Evolutionary conservation across 1,140 invertebrate species (phyloP).

Genomic region (Saccostrea echinata): DNA sequence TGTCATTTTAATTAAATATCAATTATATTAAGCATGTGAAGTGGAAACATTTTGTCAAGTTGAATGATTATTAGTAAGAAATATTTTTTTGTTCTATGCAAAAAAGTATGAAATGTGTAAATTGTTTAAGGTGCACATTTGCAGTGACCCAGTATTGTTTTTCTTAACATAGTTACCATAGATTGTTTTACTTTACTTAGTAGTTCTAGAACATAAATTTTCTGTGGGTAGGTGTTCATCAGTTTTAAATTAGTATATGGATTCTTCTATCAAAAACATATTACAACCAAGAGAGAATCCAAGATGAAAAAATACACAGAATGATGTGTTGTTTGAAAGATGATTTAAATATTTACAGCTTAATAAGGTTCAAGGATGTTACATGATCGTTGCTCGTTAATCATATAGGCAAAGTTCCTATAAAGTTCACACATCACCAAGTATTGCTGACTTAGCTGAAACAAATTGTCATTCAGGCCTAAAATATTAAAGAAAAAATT

Average conservation of each 20-base stretch:
- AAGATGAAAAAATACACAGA: background rate
- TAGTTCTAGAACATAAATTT: no score
- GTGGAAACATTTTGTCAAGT: no score
- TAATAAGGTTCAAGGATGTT: constrained; percentile 17
- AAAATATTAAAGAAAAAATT: background rate
- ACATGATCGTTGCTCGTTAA: background rate
- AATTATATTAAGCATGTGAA: no score
- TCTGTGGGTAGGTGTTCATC: background rate
- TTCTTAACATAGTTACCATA: no score
- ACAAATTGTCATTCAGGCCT: background rate
- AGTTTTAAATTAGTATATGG: background rate
- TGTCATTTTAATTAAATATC: no score
- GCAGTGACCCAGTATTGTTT: no score
- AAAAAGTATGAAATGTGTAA: no score
- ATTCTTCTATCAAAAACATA: background rate
- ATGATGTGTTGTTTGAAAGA: background rate
- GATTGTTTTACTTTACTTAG: no score
- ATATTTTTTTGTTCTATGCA: no score
- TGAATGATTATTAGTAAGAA: no score
- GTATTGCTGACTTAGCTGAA: background rate
- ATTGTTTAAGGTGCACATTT: no score
- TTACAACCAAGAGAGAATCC: background rate
- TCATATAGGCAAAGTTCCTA: background rate
- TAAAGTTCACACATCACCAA: background rate
- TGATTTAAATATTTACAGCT: constrained; percentile 21